Evolutionary conservation across 2,888 invertebrate genomes (phyloP).

Genomic region (Hecatera dysodea): DNA sequence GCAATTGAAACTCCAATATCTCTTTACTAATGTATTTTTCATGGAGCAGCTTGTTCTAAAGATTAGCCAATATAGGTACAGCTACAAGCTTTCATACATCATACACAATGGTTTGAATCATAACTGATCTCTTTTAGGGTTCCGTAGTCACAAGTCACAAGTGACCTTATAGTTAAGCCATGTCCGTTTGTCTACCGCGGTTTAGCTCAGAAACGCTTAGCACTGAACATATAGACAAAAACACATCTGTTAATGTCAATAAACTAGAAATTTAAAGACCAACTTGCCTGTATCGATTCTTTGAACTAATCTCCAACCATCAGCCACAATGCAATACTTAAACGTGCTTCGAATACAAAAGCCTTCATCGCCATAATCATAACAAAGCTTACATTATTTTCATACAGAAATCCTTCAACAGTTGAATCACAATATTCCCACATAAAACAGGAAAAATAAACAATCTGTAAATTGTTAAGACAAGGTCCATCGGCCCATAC

Average conservation of each 20-base stretch:
- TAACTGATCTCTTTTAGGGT: slow-evolving; percentile 17
- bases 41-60: slow-evolving; percentile 4
- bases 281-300: background rate
- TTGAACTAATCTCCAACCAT: slow-evolving; percentile 10
- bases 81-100: slow-evolving; percentile 24
- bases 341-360: slow-evolving; percentile 1
- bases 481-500: slow-evolving; percentile 40
- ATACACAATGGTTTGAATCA: slow-evolving; percentile 8
- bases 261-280: slow-evolving; percentile 3
- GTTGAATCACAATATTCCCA: slow-evolving; percentile 38
- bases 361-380: slow-evolving; percentile 10
- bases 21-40: slow-evolving; percentile 15
- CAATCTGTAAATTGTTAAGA: slow-evolving; percentile 19
- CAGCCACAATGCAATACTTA: background rate
- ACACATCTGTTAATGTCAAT: background rate
- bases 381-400: slow-evolving; percentile 14
- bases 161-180: too few species aligned
- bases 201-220: too few species aligned
- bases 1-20: slow-evolving; percentile 16
- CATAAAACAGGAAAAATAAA: slow-evolving; percentile 50
- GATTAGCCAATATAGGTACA: slow-evolving; percentile 20
- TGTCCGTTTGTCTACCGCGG: too few species aligned
- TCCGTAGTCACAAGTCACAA: too few species aligned
- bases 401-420: slow-evolving; percentile 47
- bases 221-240: too few species aligned